These are phyloP conservation scores for Nemapogon koenigi DNA, from an alignment of 2,888 invertebrate species.

Conservation along the genomic window DNA sequence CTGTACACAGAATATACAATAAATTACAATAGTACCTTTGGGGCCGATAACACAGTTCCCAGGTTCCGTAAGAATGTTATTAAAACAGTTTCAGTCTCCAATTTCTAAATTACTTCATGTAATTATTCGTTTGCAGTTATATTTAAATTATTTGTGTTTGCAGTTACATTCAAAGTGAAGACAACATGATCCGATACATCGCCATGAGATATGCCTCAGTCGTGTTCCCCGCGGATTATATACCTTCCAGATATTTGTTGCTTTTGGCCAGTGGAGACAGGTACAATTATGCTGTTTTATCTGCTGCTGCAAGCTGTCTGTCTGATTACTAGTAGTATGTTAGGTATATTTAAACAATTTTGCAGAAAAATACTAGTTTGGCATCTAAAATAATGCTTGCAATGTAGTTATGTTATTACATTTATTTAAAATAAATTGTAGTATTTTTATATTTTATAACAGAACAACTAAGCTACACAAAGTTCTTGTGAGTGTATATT, in stretches of 20 bases:
- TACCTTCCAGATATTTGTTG: conserved; percentile 82
- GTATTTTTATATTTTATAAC: too few relatives aligned
- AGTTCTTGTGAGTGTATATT: too few relatives aligned
- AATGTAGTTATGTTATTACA: too few relatives aligned
- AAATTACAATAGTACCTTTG: neutral
- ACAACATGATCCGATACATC: conserved; percentile 81
- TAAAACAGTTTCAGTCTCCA: neutral
- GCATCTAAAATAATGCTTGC: too few relatives aligned
- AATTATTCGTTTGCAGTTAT: neutral
- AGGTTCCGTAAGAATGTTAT: neutral
- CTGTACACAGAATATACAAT: neutral
- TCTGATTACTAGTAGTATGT: too few relatives aligned
- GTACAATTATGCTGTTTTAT: too few relatives aligned
- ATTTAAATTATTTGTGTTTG: conserved; percentile 33
- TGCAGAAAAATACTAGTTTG: too few relatives aligned
- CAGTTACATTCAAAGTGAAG: conserved; percentile 79
- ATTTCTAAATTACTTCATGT: neutral
- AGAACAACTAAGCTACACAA: too few relatives aligned
- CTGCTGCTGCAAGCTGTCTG: too few relatives aligned
- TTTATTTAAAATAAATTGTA: too few relatives aligned
- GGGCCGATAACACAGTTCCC: neutral
- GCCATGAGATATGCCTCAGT: conserved; percentile 82
- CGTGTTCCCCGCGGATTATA: conserved; percentile 82
- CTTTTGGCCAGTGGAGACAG: conserved; percentile 84
- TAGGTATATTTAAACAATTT: too few relatives aligned